Evolutionary conservation across 1,140 invertebrate genomes (phyloP).

Genomic region (Agrypnia vestita): DNA sequence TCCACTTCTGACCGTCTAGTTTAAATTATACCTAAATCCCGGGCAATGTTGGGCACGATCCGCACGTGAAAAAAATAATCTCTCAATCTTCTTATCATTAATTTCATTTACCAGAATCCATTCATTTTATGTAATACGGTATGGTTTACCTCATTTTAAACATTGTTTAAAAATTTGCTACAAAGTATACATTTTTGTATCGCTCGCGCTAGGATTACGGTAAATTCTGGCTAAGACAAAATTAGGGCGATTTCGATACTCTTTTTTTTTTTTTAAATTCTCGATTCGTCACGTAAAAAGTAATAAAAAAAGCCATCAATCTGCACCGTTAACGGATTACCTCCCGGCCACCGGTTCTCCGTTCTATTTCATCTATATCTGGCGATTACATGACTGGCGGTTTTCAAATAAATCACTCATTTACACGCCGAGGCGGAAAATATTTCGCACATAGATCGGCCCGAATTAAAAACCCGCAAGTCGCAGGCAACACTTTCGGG

Average conservation of each 20-base stretch:
- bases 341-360: background rate
- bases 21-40: no score
- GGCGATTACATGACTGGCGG: slow-evolving; percentile 25
- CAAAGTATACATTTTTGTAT: no score
- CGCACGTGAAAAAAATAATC: no score
- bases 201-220: background rate
- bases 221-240: background rate
- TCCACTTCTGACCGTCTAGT: no score
- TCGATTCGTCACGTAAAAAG: slow-evolving; percentile 24
- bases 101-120: no score
- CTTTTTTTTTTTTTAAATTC: slow-evolving; percentile 10
- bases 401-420: slow-evolving; percentile 29
- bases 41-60: no score
- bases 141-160: no score
- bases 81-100: no score
- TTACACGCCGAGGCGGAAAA: slow-evolving; percentile 6
- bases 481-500: background rate
- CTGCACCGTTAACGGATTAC: background rate
- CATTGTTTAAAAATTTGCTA: no score
- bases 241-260: slow-evolving; percentile 14
- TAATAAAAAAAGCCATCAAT: slow-evolving; percentile 35
- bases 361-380: slow-evolving; percentile 23
- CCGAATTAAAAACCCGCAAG: background rate
- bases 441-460: background rate
- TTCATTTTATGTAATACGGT: no score